Evolutionary conservation across 2,888 invertebrate genomes (phyloP), one percentile per base, ranked within the genome.

Genomic region (Calameuta idolon): DNA sequence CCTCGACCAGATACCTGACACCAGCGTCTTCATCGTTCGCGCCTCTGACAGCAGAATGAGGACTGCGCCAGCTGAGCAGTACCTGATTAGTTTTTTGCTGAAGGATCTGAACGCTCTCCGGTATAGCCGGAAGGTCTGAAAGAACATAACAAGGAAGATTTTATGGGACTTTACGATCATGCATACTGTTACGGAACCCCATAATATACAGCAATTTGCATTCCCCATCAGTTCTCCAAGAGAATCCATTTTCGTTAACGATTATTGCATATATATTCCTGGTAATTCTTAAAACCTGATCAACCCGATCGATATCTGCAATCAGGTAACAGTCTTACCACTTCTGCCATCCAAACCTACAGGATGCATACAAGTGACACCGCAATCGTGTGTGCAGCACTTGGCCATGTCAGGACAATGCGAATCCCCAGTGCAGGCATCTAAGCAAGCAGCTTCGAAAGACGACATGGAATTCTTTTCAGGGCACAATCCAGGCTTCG

Each of bases 371-470:
- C 96, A 96, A 34, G 95, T 94, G 33, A 94, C 92, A 0, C 96
- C 96, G 85, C 96, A 96, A 34, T 93, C 92, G 81, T 94, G 94
- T 69, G 92, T 92, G 85, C 96, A 96, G 89, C 96, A 96, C 82
- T 95, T 94, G 79, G 94, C 93, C 1, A 94, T 93, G 81, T 94
- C 95, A 12, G 94, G 93, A 88, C 96, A 96, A 84, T 96, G 94
- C 0, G 94, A 93, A 87, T 96, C 96, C n/a, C 92, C 89, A 80
- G 92, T 90, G 87, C 95, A 95, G 3, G 94, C 93, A 73, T 93
- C 92, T 76, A 95, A 91, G 83, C 95, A 95, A 0, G 94, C 94
- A 0, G 93, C 92, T 80, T 93, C 94, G 92, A 94, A 94, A 73
- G 93, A 93, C 1, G 91, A 91, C 85, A 92, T 85, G 11, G 88